Conservation (phyloP, 2,797 vertebrate genomes). For the Tolypeutes matacus region DNA sequence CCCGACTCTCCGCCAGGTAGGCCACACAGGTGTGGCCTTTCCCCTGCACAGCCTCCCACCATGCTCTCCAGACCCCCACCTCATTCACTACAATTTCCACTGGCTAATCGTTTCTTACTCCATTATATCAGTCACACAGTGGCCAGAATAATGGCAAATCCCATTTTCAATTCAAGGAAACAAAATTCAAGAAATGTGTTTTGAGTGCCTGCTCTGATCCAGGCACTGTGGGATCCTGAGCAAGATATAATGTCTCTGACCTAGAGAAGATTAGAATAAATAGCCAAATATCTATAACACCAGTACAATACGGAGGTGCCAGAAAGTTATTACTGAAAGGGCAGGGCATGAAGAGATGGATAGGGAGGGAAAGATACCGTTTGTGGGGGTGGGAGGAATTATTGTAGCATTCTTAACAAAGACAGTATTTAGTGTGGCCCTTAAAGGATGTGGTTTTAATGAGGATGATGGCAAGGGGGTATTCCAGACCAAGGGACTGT, state of each 20-base stretch:
- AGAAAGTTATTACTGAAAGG: not conserved
- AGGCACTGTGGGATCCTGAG: not conserved
- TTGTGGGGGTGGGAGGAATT: not conserved
- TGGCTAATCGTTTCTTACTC: not conserved
- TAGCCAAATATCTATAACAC: not conserved
- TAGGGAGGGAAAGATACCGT: not conserved
- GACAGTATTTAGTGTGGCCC: not conserved
- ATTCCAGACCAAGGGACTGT: not conserved
- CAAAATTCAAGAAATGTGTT: not conserved
- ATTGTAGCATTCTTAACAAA: not conserved
- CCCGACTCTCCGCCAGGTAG: fast-evolving
- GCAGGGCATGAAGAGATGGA: not conserved
- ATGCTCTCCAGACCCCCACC: not conserved
- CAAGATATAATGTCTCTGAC: too few species aligned
- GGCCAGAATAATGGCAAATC: not conserved
- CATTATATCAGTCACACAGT: not conserved
- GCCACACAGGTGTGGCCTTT: not conserved
- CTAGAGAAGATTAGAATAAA: too few species aligned
- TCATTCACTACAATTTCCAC: too few species aligned
- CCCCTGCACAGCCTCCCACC: not conserved
- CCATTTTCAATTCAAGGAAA: slow-evolving; percentile 14
- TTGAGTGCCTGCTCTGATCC: not conserved
- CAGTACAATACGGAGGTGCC: not conserved
- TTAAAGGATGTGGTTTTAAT: not conserved
- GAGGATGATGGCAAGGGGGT: not conserved